Base-by-base conservation (phyloP, 2,113 vertebrate species). In the Andinoacara biseriatus region DNA sequence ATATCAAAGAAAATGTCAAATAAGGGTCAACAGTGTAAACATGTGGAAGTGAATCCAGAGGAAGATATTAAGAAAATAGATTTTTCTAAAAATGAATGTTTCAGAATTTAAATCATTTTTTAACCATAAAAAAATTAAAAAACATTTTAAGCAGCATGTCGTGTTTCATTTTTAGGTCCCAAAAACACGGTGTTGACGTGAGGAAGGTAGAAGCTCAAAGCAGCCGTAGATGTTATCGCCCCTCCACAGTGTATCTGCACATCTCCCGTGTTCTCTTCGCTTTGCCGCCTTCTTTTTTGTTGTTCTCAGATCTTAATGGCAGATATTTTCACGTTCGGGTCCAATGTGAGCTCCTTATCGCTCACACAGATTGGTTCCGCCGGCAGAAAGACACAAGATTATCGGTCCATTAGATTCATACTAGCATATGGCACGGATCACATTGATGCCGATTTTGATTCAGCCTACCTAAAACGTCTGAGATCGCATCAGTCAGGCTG, bases 321-420 rank as follows among this genome's bases (percentile, higher is more conserved):
- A 91, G 93, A 94, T 92, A 88, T 82, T 78, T 75, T 40, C 77
- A 63, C 60, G 80, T 87, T 89, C 22, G 54, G 87, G 84, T 85
- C 77, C 95, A 33, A 88, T 96, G 94, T 90, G 88, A 97, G 96
- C 92, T 96, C 95, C 95, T 97, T 97, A 96, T 98, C 97, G 74
- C 95, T 72, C 24, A 90, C 87, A 90, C 95, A 92, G 96, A 97
- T 95, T 95, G 96, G 94, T 98, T 97, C 96, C 96, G 95, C 89
- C 96, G 94, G 92, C 95, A 96, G 96, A 95, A 74, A 91, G 96
- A 96, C 90, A 86, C 75, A 8, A 91, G 85, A 93, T 86, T 87
- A 93, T 90, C 85, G 72, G 67, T 85, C 89, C 87, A 92, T 92
- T 94, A 94, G 83, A 94, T 88, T 87, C 90, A 86, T 80, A 76